Evolutionary conservation across 64 coral and sea anemone genomes (phyloP).

Genomic region (Montipora sp.): DNA sequence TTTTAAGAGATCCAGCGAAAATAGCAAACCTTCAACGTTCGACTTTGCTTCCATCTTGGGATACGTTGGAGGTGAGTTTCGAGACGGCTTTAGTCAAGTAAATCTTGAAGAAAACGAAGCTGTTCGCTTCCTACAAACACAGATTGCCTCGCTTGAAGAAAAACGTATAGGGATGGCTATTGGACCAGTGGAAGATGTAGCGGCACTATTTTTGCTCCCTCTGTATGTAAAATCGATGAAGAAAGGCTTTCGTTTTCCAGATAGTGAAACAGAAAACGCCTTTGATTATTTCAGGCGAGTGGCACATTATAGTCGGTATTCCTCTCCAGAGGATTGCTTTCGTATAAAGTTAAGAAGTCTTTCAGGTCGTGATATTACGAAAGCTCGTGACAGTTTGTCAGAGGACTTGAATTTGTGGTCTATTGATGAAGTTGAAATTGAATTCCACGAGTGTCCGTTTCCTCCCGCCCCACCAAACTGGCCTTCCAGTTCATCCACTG

Average conservation of each 20-base stretch:
- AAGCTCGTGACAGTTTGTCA: slow-evolving; percentile 8
- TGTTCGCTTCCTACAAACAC: slow-evolving; percentile 26
- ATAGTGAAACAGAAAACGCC: slow-evolving; percentile 7
- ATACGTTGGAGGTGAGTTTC: slow-evolving; percentile 33
- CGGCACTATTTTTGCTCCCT: not conserved
- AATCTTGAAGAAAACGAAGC: slow-evolving; percentile 10
- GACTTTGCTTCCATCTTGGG: slow-evolving; percentile 16
- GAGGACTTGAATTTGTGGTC: slow-evolving; percentile 10
- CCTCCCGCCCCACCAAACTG: slow-evolving; percentile 27
- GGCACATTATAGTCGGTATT: slow-evolving; percentile 17
- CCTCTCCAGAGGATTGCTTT: slow-evolving; percentile 1
- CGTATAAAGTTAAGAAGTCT: slow-evolving; percentile 15
- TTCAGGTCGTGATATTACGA: slow-evolving; percentile 28
- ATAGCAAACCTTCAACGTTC: not conserved
- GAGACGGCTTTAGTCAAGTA: slow-evolving; percentile 29
- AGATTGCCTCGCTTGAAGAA: not conserved
- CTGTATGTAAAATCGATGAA: not conserved
- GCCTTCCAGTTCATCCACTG: not conserved
- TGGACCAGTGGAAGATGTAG: slow-evolving; percentile 28
- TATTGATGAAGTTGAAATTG: slow-evolving; percentile 19
- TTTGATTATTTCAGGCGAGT: slow-evolving; percentile 46
- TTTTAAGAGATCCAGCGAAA: slow-evolving; percentile 12
- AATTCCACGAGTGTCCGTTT: slow-evolving; percentile 1
- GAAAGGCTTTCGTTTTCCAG: slow-evolving; percentile 22
- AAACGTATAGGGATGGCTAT: slow-evolving; percentile 12